These are phyloP conservation scores for Alfaro cultratus DNA, from an alignment of 2,797 vertebrate genomes.

Conservation along the genomic window DNA sequence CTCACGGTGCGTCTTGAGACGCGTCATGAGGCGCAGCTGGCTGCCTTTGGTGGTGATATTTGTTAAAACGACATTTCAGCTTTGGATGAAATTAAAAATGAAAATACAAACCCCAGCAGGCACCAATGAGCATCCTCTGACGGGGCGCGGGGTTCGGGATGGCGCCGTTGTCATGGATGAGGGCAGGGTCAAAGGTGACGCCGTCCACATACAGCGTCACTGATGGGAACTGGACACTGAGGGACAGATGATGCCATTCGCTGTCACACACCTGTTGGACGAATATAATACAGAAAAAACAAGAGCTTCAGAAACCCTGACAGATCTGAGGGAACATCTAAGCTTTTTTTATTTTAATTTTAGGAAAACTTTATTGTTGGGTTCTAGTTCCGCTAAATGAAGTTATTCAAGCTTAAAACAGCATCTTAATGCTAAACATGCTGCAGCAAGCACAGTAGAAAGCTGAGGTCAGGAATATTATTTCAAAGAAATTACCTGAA, in stretches of 20 bases:
- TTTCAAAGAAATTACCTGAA: too few relatives aligned
- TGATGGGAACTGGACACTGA: slow-evolving; percentile 95
- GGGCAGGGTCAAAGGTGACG: slow-evolving; percentile 95
- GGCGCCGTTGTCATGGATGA: slow-evolving; percentile 96
- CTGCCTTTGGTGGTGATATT: slow-evolving; percentile 23
- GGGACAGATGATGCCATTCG: slow-evolving; percentile 96
- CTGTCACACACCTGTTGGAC: slow-evolving; percentile 91
- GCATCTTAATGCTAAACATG: too few relatives aligned
- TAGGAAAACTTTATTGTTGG: not conserved
- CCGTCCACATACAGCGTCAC: slow-evolving; percentile 95
- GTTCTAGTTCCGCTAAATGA: too few relatives aligned
- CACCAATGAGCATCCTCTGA: slow-evolving; percentile 91
- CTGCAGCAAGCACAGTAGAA: too few relatives aligned
- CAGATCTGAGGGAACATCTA: not conserved
- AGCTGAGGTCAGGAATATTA: too few relatives aligned
- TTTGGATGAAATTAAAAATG: slow-evolving; percentile 28
- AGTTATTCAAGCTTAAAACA: too few relatives aligned
- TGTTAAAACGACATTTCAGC: slow-evolving; percentile 35
- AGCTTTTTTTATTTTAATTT: not conserved
- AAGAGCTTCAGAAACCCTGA: not conserved
- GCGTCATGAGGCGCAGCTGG: slow-evolving; percentile 22
- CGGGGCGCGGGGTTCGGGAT: slow-evolving; percentile 88
- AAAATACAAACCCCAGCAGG: slow-evolving; percentile 87
- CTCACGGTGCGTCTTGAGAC: slow-evolving; percentile 18
- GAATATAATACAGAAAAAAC: slow-evolving; percentile 15